Evolutionary conservation across 2,113 vertebrate genomes (phyloP), one percentile per base, ranked within the genome.

Genomic region (Embiotoca jacksoni): DNA sequence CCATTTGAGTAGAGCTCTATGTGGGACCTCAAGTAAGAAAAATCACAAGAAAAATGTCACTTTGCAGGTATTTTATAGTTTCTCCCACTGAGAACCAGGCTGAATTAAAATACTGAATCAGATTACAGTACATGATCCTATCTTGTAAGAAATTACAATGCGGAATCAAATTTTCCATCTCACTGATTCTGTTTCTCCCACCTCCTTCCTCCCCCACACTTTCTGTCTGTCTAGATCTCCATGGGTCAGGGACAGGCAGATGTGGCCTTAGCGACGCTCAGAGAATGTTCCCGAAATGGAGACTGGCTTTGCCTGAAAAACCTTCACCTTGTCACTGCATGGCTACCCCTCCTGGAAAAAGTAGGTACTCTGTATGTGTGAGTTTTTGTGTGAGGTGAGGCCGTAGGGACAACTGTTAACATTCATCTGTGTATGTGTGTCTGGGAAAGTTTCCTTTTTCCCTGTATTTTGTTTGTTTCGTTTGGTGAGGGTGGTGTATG

Each of bases 171-270:
- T 84, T 59, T 77, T 89, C 33, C 41, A 57, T 87, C 41, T 35
- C 41, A 70, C 44, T 82, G 68, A 39, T 55, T 83, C 54, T 80
- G 31, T 77, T 79, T 82, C 58, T 79, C 54, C 3, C 39, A 44
- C 56, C 13, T 15, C 31, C 37, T 56, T 5, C 58, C 47, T 69
- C 33, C 14, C 35, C 64, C 2, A 58, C 37, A 31, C 7, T 35
- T 32, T 75, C 65, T 88, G 61, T 91, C 68, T 86, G 35, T 90
- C 47, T 86, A 99, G 98, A 95, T 99, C 91, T 98, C 98, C 15
- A 98, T 99, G 98, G 98, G 98, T 70, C 98, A 99, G 90, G 98
- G 98, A 75, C 98, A 99, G 92, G 97, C 98, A 78, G 98, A 99
- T 59, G 84, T 98, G 87, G 98, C 98, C 62, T 94, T 99, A 89